phyloP scores from a whole-genome alignment of 2,888 invertebrate genomes.

The Heliconius sara region DNA sequence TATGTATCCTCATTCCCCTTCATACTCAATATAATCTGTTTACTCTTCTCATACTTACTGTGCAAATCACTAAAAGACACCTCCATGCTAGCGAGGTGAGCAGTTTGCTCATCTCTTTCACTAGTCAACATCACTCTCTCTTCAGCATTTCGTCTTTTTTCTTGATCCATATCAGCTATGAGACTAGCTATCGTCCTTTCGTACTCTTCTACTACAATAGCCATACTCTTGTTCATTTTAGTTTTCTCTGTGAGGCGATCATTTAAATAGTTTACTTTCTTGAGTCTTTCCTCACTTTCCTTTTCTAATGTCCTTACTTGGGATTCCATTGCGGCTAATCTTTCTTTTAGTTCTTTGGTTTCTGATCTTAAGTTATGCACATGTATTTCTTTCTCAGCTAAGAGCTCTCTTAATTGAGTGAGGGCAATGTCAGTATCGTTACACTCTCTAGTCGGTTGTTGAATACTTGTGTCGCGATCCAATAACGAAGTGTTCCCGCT shows the following conservation, averaged over 20 bases:
- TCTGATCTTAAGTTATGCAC: conserved; percentile 79
- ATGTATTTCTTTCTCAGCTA: conserved; percentile 82
- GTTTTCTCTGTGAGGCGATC: conserved; percentile 71
- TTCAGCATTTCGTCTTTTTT: conserved; percentile 84
- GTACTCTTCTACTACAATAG: conserved; percentile 89
- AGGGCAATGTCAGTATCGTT: conserved; percentile 71
- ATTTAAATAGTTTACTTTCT: conserved; percentile 71
- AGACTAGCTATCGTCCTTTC: conserved; percentile 90
- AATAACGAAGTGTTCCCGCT: conserved; percentile 68
- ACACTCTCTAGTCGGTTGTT: conserved; percentile 59
- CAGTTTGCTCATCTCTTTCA: conserved; percentile 85
- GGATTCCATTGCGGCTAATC: conserved; percentile 69
- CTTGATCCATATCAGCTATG: conserved; percentile 88
- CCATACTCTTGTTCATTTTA: conserved; percentile 82
- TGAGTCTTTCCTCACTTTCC: conserved; percentile 66
- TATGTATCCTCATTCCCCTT: conserved; percentile 87
- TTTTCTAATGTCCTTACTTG: conserved; percentile 69
- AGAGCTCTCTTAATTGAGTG: conserved; percentile 77
- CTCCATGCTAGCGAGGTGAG: conserved; percentile 85
- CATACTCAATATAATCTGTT: conserved; percentile 82
- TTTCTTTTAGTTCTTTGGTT: conserved; percentile 76
- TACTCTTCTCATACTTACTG: conserved; percentile 87
- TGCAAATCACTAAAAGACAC: conserved; percentile 86
- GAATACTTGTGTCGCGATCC: conserved; percentile 59
- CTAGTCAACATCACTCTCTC: conserved; percentile 80